Conservation (phyloP, 2,888 invertebrate genomes). For the Caprella mutica region DNA sequence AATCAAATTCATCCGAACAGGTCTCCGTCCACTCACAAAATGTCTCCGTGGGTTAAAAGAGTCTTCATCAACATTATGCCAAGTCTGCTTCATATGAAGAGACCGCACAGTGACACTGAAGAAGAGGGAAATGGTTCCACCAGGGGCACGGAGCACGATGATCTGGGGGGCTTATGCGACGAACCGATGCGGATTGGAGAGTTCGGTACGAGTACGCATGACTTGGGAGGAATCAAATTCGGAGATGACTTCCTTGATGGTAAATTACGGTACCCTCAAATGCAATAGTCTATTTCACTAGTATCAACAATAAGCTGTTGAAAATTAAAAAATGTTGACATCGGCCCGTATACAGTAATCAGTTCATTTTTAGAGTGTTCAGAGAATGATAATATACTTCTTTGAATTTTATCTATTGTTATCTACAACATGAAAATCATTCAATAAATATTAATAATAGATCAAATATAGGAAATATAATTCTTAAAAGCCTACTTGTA, state of each 20-base stretch:
- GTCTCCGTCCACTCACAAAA: conserved; percentile 83
- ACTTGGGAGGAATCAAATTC: not conserved
- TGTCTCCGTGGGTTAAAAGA: conserved; percentile 80
- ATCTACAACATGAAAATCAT: too few species aligned
- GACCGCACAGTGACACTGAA: conserved; percentile 63
- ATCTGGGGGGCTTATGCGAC: conserved; percentile 16
- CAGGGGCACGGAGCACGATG: conserved; percentile 19
- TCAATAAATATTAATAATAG: not conserved
- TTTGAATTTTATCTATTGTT: too few species aligned
- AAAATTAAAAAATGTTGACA: not conserved
- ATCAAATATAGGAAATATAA: not conserved
- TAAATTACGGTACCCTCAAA: too few species aligned
- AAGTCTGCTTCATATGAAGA: conserved; percentile 74
- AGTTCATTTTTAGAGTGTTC: too few species aligned
- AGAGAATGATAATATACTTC: too few species aligned
- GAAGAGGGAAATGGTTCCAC: conserved; percentile 5
- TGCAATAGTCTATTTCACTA: too few species aligned
- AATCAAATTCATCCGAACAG: conserved; percentile 23
- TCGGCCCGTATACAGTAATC: too few species aligned
- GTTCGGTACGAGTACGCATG: not conserved
- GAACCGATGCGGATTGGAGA: conserved; percentile 17
- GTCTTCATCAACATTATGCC: conserved; percentile 89
- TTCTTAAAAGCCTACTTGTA: not conserved
- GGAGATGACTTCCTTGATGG: conserved; percentile 5
- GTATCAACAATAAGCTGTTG: not conserved